Base-by-base conservation (phyloP, 2,113 vertebrate species). In the Grammomys dolichurus region DNA sequence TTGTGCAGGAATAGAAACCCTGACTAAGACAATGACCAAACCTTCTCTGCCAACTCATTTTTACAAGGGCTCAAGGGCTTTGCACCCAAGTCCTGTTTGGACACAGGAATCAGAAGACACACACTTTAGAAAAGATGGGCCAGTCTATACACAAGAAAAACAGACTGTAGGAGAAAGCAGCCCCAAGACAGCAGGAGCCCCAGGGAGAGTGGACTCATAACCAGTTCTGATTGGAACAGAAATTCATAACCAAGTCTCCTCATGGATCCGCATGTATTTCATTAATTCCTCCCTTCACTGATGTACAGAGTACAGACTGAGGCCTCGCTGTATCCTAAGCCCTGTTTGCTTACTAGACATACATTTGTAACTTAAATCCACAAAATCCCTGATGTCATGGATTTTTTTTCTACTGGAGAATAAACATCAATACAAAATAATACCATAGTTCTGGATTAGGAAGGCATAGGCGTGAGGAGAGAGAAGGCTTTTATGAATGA, bases 311-410 rank as follows among this genome's bases (percentile, higher is more conserved):
- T 1, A 24, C 10, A 20, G 33, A 54, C 89, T 7, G 24, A 80
- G 65, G 58, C 26, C 28, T 6, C 75, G 12, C 16, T 81, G 2
- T 43, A 81, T 58, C 72, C 48, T 48, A 93, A n/a, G 73, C 2
- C 33, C 46, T 63, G 54, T 43, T 86, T 75, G 16, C 31, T 26
- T 24, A 7, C 22, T n/a, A 60, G 72, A 28, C 20, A 40, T 48
- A 40, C 28, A 67, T 72, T 87, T 22, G 5, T 93, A 58, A 87
- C 67, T 40, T 75, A 89, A 89, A 93, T 26, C 24, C 60, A 97
- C 28, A 75, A 72, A 88, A 51, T 82, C 72, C 11, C 40, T 69
- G 33, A 91, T 16, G 60, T 78, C 14, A 80, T 0, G 72, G 46
- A 48, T 91, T 72, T 72, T 91, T 72, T 72, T 89, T 94, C 19